These are phyloP conservation scores for Notolabrus celidotus DNA, from an alignment of 2,797 vertebrate genomes.

Conservation along the genomic window DNA sequence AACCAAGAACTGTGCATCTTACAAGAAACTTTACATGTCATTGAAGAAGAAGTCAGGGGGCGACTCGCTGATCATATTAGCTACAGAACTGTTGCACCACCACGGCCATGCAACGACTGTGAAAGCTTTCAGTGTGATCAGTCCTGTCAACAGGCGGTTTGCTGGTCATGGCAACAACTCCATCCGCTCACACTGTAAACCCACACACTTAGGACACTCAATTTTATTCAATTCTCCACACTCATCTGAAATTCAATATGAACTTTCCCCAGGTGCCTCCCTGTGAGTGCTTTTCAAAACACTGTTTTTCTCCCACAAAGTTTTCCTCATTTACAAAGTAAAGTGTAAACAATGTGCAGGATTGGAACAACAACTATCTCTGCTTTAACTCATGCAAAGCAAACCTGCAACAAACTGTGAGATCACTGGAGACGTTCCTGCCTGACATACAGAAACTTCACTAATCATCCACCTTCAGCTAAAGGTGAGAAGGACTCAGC, in stretches of 20 bases:
- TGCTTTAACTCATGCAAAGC: slow-evolving; percentile 23
- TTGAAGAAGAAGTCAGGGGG: not conserved
- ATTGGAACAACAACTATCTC: not conserved
- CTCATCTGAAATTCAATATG: slow-evolving; percentile 45
- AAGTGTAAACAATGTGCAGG: slow-evolving; percentile 19
- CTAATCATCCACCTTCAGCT: slow-evolving; percentile 22
- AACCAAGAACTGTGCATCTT: not conserved
- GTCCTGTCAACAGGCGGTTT: slow-evolving; percentile 22
- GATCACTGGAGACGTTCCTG: slow-evolving; percentile 1
- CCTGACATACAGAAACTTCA: not conserved
- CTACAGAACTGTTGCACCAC: slow-evolving; percentile 12
- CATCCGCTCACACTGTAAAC: slow-evolving; percentile 25
- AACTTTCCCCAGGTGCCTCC: slow-evolving; percentile 14
- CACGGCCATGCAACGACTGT: slow-evolving; percentile 2
- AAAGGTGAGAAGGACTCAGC: not conserved
- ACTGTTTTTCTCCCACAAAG: slow-evolving; percentile 9
- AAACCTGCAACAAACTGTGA: not conserved
- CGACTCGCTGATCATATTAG: slow-evolving; percentile 11
- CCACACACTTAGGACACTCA: slow-evolving; percentile 30
- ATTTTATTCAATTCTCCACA: slow-evolving; percentile 26
- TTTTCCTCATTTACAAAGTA: slow-evolving; percentile 26
- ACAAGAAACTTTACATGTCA: not conserved
- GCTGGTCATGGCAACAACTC: slow-evolving; percentile 14
- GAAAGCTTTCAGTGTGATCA: slow-evolving; percentile 23
- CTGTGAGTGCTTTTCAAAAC: slow-evolving; percentile 39